Conservation (phyloP, 2,888 invertebrate species). For the Agonopterix subpropinquella region DNA sequence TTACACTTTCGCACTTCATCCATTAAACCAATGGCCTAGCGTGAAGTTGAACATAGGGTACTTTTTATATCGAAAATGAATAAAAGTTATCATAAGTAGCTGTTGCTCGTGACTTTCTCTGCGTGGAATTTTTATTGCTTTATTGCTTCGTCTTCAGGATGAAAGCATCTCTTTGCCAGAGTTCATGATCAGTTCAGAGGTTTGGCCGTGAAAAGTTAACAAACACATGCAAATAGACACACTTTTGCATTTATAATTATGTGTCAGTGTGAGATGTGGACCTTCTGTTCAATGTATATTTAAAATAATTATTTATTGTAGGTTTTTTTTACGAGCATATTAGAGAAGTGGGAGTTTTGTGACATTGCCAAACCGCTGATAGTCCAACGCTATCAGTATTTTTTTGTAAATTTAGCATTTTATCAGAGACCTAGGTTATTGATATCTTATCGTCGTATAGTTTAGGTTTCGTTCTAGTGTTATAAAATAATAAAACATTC, state of each 20-base stretch:
- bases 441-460: conserved; percentile 54
- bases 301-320: no score
- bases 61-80: no score
- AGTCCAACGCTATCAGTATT: conserved; percentile 51
- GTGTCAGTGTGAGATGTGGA: not conserved
- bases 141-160: no score
- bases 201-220: not conserved
- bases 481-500: conserved; percentile 11
- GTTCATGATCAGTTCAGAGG: not conserved
- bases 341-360: conserved; percentile 10
- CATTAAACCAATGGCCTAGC: no score
- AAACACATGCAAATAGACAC: not conserved
- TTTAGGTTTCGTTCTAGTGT: conserved; percentile 45
- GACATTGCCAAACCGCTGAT: conserved; percentile 27
- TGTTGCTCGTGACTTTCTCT: no score
- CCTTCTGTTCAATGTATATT: not conserved
- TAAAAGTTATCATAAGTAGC: no score
- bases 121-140: no score
- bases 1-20: no score
- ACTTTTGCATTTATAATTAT: not conserved
- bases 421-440: conserved; percentile 66
- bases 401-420: conserved; percentile 64
- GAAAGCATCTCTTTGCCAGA: no score
- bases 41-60: no score
- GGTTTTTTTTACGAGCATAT: not conserved